Percentiles rank a stretch among this genome's conserved stretches.
These are phyloP conservation scores for Herpetotheres cachinnans DNA, from an alignment of 2,113 vertebrate species.

Conservation along the genomic window DNA sequence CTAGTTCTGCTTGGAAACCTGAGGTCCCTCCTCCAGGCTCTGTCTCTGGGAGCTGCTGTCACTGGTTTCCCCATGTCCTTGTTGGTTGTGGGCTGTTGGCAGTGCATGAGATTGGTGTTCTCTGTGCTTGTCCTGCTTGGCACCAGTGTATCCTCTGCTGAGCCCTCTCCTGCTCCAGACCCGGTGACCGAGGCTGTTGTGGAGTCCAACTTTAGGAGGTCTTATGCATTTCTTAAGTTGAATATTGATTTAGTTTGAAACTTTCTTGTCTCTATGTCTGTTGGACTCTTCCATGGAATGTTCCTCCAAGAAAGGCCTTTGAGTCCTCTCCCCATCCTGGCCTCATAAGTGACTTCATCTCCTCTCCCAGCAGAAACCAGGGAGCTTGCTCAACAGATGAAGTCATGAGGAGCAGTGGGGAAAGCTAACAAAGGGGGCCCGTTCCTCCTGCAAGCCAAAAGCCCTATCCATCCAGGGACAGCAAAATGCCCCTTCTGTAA, in stretches of 20 bases:
- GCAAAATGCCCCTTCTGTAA: not conserved
- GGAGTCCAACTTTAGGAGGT: not conserved
- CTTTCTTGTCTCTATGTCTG: not conserved
- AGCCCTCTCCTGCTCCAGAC: not conserved
- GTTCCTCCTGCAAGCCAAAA: not conserved
- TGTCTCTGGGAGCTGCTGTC: not conserved
- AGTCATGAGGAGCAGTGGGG: not conserved
- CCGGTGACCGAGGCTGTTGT: not conserved
- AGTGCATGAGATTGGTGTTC: not conserved
- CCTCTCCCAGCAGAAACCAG: not conserved
- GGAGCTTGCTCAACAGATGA: not conserved
- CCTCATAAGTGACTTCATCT: not conserved
- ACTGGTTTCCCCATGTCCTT: fast-evolving
- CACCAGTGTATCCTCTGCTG: not conserved
- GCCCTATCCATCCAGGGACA: not conserved
- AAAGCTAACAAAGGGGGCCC: not conserved
- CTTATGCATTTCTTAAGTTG: not conserved
- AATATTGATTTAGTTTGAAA: not conserved
- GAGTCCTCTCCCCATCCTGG: not conserved
- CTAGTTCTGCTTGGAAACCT: not conserved
- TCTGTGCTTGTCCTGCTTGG: not conserved
- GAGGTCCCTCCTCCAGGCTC: not conserved
- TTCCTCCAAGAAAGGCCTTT: not conserved
- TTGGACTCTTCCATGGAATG: not conserved
- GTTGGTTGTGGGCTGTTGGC: not conserved